A percentile compares a stretch with the other conserved stretches of the same genome.
These are phyloP conservation scores for Pedionomus torquatus DNA, from an alignment of 2,113 vertebrate species.

Conservation along the genomic window DNA sequence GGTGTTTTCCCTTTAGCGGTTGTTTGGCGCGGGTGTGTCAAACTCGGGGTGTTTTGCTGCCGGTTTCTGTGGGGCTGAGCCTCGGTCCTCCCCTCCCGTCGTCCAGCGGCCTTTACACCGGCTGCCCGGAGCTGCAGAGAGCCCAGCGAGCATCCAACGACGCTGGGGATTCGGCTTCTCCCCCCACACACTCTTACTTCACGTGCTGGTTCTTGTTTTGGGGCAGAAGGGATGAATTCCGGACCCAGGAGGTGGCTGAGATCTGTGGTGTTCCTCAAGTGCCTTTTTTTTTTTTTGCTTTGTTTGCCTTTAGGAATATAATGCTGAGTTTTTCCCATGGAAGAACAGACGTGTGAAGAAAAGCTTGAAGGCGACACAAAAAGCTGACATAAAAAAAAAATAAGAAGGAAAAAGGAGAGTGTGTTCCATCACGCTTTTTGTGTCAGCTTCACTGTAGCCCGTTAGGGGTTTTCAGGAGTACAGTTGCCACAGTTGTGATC, in stretches of 20 bases:
- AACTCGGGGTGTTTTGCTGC: not conserved
- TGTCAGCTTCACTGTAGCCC: not conserved
- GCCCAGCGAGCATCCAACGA: not conserved
- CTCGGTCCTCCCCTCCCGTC: fast-evolving
- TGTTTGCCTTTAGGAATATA: not conserved
- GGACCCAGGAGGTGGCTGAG: not conserved
- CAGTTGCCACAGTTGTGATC: fast-evolving
- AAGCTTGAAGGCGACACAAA: not conserved
- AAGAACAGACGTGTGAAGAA: not conserved
- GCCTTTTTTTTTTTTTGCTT: not conserved
- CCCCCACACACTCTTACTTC: fast-evolving
- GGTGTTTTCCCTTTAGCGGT: fast-evolving
- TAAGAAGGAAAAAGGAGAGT: not conserved
- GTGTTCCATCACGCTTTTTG: fast-evolving
- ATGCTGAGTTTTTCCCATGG: fast-evolving
- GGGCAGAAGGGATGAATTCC: fast-evolving
- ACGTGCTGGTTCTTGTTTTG: fast-evolving
- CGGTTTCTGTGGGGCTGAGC: fast-evolving
- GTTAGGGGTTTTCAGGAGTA: fast-evolving
- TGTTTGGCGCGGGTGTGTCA: fast-evolving
- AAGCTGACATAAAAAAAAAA: not conserved
- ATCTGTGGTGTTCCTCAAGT: not conserved
- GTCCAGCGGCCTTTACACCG: fast-evolving
- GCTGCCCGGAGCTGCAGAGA: fast-evolving
- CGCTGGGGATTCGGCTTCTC: fast-evolving